These are phyloP conservation scores for Percina caprodes DNA, from an alignment of 2,113 vertebrate genomes.

Conservation along the genomic window DNA sequence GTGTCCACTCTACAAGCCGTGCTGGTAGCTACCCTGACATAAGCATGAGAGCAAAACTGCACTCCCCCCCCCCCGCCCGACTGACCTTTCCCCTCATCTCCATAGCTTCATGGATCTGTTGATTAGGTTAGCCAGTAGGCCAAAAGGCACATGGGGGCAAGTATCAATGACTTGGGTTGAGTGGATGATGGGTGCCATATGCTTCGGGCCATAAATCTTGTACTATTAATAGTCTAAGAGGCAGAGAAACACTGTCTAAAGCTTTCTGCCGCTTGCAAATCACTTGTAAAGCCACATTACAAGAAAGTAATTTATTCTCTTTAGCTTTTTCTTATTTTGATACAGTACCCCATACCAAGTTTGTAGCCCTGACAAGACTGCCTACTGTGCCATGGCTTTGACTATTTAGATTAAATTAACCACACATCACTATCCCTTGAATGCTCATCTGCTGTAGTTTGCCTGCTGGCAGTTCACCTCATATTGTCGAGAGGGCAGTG, in stretches of 20 bases:
- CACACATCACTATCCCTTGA: slow-evolving; percentile 1
- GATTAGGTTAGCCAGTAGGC: slow-evolving; percentile 34
- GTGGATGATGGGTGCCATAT: slow-evolving; percentile 31
- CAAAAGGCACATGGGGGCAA: background rate
- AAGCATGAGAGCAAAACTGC: background rate
- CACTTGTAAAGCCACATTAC: background rate
- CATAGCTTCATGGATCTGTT: slow-evolving; percentile 25
- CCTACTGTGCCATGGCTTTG: background rate
- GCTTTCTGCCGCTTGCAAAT: background rate
- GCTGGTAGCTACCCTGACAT: background rate
- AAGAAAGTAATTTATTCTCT: background rate
- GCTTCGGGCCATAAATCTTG: slow-evolving; percentile 7
- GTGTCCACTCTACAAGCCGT: background rate
- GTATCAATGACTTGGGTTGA: slow-evolving; percentile 41
- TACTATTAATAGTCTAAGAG: slow-evolving; percentile 15
- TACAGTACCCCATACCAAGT: background rate
- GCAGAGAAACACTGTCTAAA: background rate
- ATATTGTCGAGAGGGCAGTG: slow-evolving; percentile 41
- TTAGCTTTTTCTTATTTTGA: slow-evolving; percentile 1
- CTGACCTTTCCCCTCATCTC: slow-evolving; percentile 33
- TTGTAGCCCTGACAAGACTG: background rate
- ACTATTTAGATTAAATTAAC: background rate
- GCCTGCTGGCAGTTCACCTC: slow-evolving; percentile 37
- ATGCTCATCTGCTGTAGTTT: slow-evolving; percentile 11
- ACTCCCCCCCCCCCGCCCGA: too few species aligned